Percentiles rank a stretch among this genome's conserved stretches.
Evolutionary conservation across 2,113 vertebrate genomes (phyloP).

Genomic region (Agelaius tricolor): DNA sequence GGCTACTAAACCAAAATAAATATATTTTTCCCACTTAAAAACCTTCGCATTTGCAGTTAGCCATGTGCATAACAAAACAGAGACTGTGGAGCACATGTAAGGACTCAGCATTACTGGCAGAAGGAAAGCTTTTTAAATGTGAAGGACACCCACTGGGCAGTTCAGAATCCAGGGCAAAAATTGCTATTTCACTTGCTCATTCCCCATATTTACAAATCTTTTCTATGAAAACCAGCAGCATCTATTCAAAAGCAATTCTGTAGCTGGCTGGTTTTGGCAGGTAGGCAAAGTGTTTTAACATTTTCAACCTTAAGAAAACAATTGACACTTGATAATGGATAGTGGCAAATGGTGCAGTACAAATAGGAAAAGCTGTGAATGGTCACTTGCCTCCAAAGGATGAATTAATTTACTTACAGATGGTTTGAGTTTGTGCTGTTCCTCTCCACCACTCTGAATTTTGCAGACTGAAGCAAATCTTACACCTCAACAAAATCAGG

Average conservation of each 20-base stretch:
- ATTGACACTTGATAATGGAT: neutral
- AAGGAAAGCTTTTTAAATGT: constrained; percentile 29
- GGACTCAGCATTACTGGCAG: neutral
- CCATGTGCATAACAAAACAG: neutral
- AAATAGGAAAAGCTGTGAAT: neutral
- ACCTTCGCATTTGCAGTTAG: neutral
- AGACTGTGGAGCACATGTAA: neutral
- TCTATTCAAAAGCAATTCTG: constrained; percentile 15
- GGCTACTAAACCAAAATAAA: constrained; percentile 20
- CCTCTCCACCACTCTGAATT: neutral
- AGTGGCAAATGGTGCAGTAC: neutral
- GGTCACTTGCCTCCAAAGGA: neutral
- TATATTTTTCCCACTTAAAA: neutral
- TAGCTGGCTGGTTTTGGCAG: neutral
- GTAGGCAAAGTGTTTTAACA: neutral
- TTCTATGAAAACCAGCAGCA: neutral
- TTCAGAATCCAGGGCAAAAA: constrained; percentile 15
- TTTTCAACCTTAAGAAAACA: neutral
- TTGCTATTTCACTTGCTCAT: neutral
- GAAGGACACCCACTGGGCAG: neutral
- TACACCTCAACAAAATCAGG: neutral
- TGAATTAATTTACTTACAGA: constrained; percentile 14
- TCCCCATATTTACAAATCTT: constrained; percentile 25
- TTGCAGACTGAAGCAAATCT: neutral
- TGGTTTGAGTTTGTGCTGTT: neutral